These are phyloP conservation scores for Pachyseris speciosa DNA, from an alignment of 64 coral and sea anemone species.

Conservation along the genomic window DNA sequence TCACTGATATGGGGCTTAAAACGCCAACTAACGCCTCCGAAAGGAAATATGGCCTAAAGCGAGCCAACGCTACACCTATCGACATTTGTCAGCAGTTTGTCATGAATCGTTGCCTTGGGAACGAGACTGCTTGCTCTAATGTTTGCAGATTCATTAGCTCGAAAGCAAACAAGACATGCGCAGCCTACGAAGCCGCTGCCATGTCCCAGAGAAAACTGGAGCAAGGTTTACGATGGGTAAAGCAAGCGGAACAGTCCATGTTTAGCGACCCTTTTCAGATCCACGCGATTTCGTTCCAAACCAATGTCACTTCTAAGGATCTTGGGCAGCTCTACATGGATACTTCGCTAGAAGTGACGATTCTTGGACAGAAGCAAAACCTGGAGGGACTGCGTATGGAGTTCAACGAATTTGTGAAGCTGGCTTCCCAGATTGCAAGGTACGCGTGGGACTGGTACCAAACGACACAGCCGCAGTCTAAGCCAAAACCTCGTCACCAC, in stretches of 20 bases:
- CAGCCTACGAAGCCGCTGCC: slow-evolving; percentile 54
- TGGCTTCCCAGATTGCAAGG: slow-evolving; percentile 90
- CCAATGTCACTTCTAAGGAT: slow-evolving; percentile 61
- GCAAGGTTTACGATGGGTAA: slow-evolving; percentile 71
- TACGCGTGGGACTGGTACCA: slow-evolving; percentile 93
- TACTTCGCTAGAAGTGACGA: slow-evolving; percentile 89
- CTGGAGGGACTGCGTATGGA: slow-evolving; percentile 71
- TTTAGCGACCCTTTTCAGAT: slow-evolving; percentile 79
- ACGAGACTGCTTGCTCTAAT: slow-evolving; percentile 30
- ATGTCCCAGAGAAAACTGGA: slow-evolving; percentile 58
- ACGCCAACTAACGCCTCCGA: slow-evolving; percentile 18
- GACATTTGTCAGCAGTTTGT: slow-evolving; percentile 76
- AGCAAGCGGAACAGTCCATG: slow-evolving; percentile 74
- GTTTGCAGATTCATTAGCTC: slow-evolving; percentile 48
- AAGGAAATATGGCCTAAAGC: not conserved
- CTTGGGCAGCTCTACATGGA: slow-evolving; percentile 68
- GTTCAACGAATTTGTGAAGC: slow-evolving; percentile 79
- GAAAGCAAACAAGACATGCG: slow-evolving; percentile 79
- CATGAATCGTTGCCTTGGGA: slow-evolving; percentile 41
- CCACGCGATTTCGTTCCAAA: slow-evolving; percentile 88
- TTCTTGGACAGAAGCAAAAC: slow-evolving; percentile 91
- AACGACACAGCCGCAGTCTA: slow-evolving; percentile 51
- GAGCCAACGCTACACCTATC: not conserved
- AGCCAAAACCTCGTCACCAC: slow-evolving; percentile 5
- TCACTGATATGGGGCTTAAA: not conserved